These are phyloP conservation scores for Meganola albula DNA, from an alignment of 2,888 invertebrate species.

Conservation along the genomic window DNA sequence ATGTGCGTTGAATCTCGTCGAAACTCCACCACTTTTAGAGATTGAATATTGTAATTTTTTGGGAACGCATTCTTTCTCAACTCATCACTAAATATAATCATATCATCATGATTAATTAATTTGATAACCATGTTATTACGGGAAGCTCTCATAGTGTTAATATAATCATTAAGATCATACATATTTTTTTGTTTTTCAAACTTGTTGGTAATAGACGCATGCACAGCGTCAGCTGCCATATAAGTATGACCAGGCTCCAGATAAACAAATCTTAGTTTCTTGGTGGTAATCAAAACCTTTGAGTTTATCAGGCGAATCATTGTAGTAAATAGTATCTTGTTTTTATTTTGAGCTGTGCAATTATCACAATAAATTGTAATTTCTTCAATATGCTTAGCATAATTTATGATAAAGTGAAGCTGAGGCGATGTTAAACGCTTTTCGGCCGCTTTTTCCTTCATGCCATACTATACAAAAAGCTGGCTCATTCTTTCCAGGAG, in stretches of 20 bases:
- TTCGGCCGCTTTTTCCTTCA: slow-evolving; percentile 12
- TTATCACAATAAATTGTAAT: slow-evolving; percentile 12
- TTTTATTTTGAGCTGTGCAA: slow-evolving; percentile 12
- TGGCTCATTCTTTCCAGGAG: slow-evolving; percentile 11
- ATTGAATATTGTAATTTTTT: slow-evolving; percentile 7
- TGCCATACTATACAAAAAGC: slow-evolving; percentile 11
- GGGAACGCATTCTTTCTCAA: slow-evolving; percentile 6
- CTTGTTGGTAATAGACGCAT: slow-evolving; percentile 6
- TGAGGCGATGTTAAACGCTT: slow-evolving; percentile 12
- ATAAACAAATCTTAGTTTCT: slow-evolving; percentile 8
- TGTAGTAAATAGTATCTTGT: slow-evolving; percentile 9
- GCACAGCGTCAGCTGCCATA: slow-evolving; percentile 9
- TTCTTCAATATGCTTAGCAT: slow-evolving; percentile 6
- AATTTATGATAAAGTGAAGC: slow-evolving; percentile 8
- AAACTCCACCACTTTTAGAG: slow-evolving; percentile 11
- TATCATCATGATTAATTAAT: slow-evolving; percentile 5
- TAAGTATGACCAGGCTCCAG: slow-evolving; percentile 10
- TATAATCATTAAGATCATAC: slow-evolving; percentile 5
- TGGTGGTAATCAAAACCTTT: slow-evolving; percentile 3
- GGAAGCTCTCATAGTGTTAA: slow-evolving; percentile 2
- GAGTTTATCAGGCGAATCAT: slow-evolving; percentile 11
- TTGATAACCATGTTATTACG: slow-evolving; percentile 7
- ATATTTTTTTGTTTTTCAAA: slow-evolving; percentile 8
- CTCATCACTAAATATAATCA: slow-evolving; percentile 9
- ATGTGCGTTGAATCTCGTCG: slow-evolving; percentile 5